Percentiles rank a stretch among this genome's conserved stretches.
Evolutionary conservation across 2,888 invertebrate species (phyloP).

Genomic region (Serripes groenlandicus): DNA sequence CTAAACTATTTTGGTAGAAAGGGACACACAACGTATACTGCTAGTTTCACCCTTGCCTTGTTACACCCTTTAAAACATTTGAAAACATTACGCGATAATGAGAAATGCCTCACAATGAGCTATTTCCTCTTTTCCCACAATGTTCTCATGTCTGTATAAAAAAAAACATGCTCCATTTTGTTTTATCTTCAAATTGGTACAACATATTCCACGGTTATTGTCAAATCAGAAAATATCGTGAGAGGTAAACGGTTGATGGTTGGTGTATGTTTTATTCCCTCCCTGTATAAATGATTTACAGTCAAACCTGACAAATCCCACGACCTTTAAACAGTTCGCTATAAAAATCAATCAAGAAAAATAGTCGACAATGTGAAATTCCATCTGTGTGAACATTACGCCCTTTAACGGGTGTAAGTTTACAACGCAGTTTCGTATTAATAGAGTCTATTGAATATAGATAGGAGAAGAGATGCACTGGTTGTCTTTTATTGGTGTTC

Average conservation of each 20-base stretch:
- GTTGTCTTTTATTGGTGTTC: too few relatives aligned
- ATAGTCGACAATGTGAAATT: neutral
- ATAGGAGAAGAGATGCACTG: too few relatives aligned
- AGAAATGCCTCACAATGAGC: neutral
- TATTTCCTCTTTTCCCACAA: neutral
- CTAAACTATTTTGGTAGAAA: too few relatives aligned
- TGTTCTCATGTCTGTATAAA: neutral
- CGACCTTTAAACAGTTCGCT: slow-evolving; percentile 48
- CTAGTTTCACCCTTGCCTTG: too few relatives aligned
- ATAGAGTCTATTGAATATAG: too few relatives aligned
- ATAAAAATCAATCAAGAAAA: slow-evolving; percentile 49
- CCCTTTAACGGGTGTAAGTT: too few relatives aligned
- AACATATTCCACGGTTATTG: too few relatives aligned
- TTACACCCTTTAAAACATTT: too few relatives aligned
- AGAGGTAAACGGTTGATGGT: neutral
- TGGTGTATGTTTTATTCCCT: neutral
- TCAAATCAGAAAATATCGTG: neutral
- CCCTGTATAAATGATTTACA: slow-evolving; percentile 6
- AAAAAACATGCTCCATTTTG: too few relatives aligned
- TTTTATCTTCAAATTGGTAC: too few relatives aligned
- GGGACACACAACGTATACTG: too few relatives aligned
- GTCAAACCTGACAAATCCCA: slow-evolving; percentile 44
- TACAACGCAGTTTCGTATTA: too few relatives aligned
- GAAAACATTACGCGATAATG: neutral
- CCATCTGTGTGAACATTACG: neutral